phyloP scores from a whole-genome alignment of 1,140 invertebrate genomes.

The Procambarus virginalis region DNA sequence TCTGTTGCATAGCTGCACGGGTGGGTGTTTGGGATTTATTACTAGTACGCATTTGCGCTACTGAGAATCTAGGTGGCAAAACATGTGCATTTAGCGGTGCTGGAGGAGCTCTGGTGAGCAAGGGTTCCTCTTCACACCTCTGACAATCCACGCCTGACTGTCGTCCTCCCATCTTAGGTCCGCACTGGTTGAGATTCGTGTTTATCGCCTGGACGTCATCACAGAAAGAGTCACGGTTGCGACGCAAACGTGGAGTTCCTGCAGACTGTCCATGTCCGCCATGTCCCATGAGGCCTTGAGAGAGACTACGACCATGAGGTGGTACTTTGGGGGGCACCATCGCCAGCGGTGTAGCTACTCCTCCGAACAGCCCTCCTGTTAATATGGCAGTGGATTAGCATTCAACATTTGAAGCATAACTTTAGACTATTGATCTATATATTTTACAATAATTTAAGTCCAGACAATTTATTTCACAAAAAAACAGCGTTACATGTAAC shows the following conservation, averaged over 20 bases:
- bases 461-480: neutral
- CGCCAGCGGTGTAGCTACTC: conserved; percentile 81
- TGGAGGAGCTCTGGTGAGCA: conserved; percentile 52
- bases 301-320: conserved; percentile 71
- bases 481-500: too few species aligned
- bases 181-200: conserved; percentile 44
- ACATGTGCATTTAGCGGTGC: conserved; percentile 51
- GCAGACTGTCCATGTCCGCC: conserved; percentile 34
- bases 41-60: conserved; percentile 55
- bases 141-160: conserved; percentile 45
- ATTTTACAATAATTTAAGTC: neutral
- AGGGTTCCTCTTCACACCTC: conserved; percentile 61
- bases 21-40: conserved; percentile 62
- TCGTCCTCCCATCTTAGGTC: conserved; percentile 40
- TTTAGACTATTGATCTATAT: neutral
- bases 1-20: conserved; percentile 53
- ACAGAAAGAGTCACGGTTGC: conserved; percentile 58
- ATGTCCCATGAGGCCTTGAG: conserved; percentile 56
- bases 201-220: conserved; percentile 47
- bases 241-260: conserved; percentile 49
- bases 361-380: conserved; percentile 73
- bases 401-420: neutral
- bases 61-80: conserved; percentile 57
- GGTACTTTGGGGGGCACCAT: conserved; percentile 78
- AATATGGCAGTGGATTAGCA: conserved; percentile 1